Conservation (phyloP, 2,113 vertebrate genomes). For the Sialia sialis region DNA sequence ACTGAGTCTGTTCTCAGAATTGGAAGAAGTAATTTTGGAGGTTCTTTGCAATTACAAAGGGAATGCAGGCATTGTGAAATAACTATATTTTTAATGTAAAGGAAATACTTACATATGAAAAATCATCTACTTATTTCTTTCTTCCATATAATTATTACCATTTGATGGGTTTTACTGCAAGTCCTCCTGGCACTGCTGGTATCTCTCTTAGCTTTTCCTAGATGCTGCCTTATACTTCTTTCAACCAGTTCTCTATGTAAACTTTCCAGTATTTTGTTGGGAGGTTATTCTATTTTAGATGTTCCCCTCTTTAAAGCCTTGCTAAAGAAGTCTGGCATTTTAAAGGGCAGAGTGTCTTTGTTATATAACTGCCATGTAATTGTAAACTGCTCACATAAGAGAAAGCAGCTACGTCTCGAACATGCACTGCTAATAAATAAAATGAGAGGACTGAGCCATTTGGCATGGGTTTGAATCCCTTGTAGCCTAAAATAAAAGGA, state of each 20-base stretch:
- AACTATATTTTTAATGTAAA: neutral
- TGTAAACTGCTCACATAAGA: constrained; percentile 40
- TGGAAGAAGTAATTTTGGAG: neutral
- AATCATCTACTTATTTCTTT: neutral
- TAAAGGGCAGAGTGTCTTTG: constrained; percentile 38
- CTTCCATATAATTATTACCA: neutral
- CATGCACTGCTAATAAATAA: constrained; percentile 50
- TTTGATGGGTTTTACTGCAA: neutral
- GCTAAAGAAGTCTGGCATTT: constrained; percentile 20
- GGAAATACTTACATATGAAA: neutral
- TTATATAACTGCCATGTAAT: constrained; percentile 54
- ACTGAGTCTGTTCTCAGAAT: neutral
- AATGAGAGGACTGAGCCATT: constrained; percentile 41
- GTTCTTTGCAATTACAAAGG: neutral
- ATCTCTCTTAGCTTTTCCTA: neutral
- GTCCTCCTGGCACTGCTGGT: neutral
- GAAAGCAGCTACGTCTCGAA: constrained; percentile 22
- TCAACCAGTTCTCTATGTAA: neutral
- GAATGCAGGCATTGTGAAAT: neutral
- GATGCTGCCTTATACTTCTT: neutral
- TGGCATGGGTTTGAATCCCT: constrained; percentile 56
- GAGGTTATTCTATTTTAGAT: neutral
- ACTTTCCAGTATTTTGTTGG: neutral
- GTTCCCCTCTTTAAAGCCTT: neutral
- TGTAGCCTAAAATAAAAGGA: constrained; percentile 57